Base-by-base conservation (phyloP, 1,140 invertebrate species). In the Eufriesea mexicana region DNA sequence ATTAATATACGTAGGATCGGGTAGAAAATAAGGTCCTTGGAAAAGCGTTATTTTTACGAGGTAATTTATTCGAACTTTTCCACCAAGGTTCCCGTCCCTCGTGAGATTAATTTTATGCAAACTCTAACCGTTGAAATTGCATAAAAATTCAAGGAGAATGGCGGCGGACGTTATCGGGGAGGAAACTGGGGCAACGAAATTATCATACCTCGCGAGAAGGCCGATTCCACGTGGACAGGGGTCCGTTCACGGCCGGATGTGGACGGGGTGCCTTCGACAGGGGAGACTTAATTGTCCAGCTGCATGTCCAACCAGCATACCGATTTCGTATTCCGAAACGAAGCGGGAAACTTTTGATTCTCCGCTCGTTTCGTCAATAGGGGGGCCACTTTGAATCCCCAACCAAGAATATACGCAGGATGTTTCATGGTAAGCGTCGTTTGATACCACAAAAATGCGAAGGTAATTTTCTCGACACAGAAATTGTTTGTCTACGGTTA, bases 101-200 rank as follows among this genome's bases (percentile, higher is more conserved):
- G 4, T 14, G 5, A 51, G 71, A 79, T 66, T 81, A 74, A 74
- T 74, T 57, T 45, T 45, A 55, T 57, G 70, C 71, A 54, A 62
- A 14, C 64, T 45, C 7, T 35, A 71, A n/a, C 71, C n/a, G 35
- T 35, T 74, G 47, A 62, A 71, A 51, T 62, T 61, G 79, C 79
- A 74, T 81, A 62, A 81, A 74, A 64, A 55, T 74, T 80, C 35
- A 35, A 74, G 70, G 35, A 23, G 68, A 47, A 74, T 64, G 70
- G 61, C 35, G 51, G 7, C 49, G 35, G 51, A 25, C 54, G 59
- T 74, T 61, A 66, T 28, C 71, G 20, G 12, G 9, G 14, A 18
- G 42, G n/a, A 49, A 79, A 81, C 71, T 66, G 61, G 79, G 61
- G 2, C 79, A 54, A 23, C 61, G 79, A 54, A 81, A 81, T 80